Evolutionary conservation across 2,113 vertebrate genomes (phyloP).

Genomic region (Empidonax alnorum): DNA sequence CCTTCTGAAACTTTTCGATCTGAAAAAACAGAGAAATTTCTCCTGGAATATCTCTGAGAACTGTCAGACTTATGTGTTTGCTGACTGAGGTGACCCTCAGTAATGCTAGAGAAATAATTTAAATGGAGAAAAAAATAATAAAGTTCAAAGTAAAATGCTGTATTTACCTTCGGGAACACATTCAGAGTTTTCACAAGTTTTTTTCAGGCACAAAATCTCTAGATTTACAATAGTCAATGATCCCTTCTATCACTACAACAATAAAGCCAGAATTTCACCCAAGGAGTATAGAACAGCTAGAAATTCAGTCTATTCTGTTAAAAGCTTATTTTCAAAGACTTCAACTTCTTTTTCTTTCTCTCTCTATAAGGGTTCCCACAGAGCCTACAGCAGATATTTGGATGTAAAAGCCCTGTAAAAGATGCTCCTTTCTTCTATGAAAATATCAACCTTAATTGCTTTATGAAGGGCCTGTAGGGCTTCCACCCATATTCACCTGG

Average conservation of each 20-base stretch:
- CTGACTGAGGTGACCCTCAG: neutral
- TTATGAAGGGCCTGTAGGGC: constrained; percentile 1
- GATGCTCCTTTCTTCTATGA: neutral
- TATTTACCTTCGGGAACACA: neutral
- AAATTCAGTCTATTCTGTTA: neutral
- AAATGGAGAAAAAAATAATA: neutral
- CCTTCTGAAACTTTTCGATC: neutral
- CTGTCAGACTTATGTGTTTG: neutral
- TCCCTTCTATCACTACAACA: neutral
- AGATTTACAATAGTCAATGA: neutral
- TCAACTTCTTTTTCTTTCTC: neutral
- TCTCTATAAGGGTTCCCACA: neutral
- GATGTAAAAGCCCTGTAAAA: constrained; percentile 14
- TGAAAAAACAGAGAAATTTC: neutral
- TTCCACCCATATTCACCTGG: constrained; percentile 16
- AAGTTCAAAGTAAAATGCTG: neutral
- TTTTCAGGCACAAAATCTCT: neutral
- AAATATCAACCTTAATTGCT: constrained; percentile 33
- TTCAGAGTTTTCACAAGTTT: neutral
- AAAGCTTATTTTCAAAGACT: constrained; percentile 41
- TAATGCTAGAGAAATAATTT: neutral
- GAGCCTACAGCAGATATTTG: neutral
- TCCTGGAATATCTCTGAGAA: neutral
- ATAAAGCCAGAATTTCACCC: constrained; percentile 11
- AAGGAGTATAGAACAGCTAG: neutral